These are phyloP conservation scores for Sitta carolinensis DNA, from an alignment of 2,797 vertebrate genomes.

Conservation along the genomic window DNA sequence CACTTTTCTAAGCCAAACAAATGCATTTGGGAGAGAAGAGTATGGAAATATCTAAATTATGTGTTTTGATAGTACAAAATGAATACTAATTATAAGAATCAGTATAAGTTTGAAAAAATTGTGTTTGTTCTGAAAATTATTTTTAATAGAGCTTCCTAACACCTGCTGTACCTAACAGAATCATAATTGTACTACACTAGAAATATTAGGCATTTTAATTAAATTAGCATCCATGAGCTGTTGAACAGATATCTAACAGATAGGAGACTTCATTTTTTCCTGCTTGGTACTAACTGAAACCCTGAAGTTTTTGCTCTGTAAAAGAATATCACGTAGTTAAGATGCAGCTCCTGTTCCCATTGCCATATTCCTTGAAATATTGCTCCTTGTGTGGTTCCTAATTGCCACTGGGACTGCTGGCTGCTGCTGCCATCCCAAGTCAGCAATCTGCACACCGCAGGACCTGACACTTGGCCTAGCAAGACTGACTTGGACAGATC, in stretches of 20 bases:
- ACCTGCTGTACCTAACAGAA: not conserved
- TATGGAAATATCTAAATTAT: fast-evolving
- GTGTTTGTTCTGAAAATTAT: not conserved
- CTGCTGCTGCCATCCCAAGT: not conserved
- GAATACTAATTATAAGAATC: not conserved
- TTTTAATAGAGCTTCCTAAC: not conserved
- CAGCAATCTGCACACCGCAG: not conserved
- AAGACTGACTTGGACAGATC: not conserved
- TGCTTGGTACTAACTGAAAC: not conserved
- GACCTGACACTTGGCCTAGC: not conserved
- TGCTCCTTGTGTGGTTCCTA: fast-evolving
- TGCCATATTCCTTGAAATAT: not conserved
- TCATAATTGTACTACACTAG: not conserved
- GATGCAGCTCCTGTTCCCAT: not conserved
- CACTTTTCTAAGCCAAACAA: not conserved
- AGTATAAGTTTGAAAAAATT: not conserved
- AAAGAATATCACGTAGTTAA: not conserved
- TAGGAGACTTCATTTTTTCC: not conserved
- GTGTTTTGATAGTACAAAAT: not conserved
- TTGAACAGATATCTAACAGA: not conserved
- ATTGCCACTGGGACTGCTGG: not conserved
- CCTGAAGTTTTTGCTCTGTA: not conserved
- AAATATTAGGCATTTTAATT: not conserved
- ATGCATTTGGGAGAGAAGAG: not conserved
- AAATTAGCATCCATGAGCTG: not conserved